Base-by-base conservation (phyloP, 2,797 vertebrate genomes). In the Macroramphosus scolopax region DNA sequence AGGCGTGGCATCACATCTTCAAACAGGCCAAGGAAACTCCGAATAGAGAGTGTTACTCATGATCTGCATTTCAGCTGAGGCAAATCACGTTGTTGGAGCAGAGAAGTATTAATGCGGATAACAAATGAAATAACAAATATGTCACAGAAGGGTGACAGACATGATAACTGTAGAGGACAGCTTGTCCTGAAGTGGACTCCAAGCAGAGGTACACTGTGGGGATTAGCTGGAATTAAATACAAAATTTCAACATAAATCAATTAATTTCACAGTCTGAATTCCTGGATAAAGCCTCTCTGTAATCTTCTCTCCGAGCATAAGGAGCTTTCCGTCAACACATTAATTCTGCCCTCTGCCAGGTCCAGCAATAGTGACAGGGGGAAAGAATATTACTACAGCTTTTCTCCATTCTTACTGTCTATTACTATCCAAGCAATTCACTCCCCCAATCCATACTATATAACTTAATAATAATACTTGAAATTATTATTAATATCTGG, bases 281-380 rank as follows among this genome's bases (percentile, higher is more conserved):
- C 74, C 72, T 69, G 75, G 77, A 78, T 89, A 83, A 84, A 86
- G 83, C 81, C 65, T 52, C 75, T 76, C 71, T 53, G 62, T 89
- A 88, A 89, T 88, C 89, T 86, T 70, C 81, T 86, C 81, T 80
- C 49, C 14, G 35, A 87, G 79, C 77, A 66, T 88, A 89, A 90
- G 86, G 76, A 83, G 89, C 84, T 89, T 89, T 91, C 75, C 64
- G 59, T 89, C 83, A 85, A 81, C 81, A 85, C 72, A 72, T 80
- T 82, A 83, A 86, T 82, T 87, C 75, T 85, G 77, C 72, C 69
- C 77, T 87, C 78, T 72, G 74, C 60, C 76, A 66, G 58, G 74
- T 73, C 76, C 65, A 39, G 54, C 75, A 57, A 54, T 20, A 31
- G 45, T 63, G 70, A 78, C 56, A 61, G 68, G 38, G 63, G 45